Conservation (phyloP, 2,797 vertebrate species). For the Rhinoraja longicauda region DNA sequence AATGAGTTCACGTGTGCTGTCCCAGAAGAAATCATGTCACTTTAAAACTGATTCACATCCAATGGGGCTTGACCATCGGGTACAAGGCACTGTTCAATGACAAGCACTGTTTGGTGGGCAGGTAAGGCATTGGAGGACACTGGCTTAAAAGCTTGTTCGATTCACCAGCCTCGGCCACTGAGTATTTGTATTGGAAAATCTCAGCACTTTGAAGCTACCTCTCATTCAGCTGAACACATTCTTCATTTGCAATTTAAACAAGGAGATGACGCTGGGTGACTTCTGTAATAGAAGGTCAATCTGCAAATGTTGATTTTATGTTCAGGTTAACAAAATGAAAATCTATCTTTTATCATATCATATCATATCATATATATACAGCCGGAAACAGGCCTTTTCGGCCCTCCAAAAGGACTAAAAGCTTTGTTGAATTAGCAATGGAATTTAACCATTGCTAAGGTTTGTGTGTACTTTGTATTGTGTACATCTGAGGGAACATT, state of each 20-base stretch:
- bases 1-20: not conserved
- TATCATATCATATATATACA: too few relatives aligned
- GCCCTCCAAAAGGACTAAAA: not conserved
- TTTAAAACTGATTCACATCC: not conserved
- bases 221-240: not conserved
- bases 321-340: not conserved
- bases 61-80: not conserved
- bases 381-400: too few relatives aligned
- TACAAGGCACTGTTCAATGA: not conserved
- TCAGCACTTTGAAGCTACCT: not conserved
- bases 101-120: not conserved
- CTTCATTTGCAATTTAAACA: not conserved
- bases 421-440: not conserved
- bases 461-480: too few relatives aligned
- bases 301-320: not conserved
- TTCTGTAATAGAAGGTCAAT: not conserved
- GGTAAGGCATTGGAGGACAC: not conserved
- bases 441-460: not conserved
- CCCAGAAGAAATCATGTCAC: constrained; percentile 22
- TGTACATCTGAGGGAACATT: not conserved
- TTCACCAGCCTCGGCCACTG: not conserved
- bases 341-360: too few relatives aligned
- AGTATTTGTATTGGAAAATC: not conserved
- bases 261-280: too few relatives aligned
- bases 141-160: not conserved